phyloP scores from a whole-genome alignment of 2,797 vertebrate genomes.

The Clamator glandarius region DNA sequence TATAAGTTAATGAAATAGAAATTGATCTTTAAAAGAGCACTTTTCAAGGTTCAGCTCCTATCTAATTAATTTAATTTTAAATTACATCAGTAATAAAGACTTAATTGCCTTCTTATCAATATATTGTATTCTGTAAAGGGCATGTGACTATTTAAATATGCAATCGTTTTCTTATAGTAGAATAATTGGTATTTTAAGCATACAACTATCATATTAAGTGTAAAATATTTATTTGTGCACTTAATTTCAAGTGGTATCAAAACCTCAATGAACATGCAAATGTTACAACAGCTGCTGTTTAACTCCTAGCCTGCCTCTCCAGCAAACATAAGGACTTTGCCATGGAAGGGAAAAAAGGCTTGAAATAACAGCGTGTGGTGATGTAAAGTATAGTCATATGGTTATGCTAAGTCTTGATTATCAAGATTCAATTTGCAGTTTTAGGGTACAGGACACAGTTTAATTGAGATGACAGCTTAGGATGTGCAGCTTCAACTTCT shows the following conservation, averaged over 20 bases:
- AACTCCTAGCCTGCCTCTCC: conserved; percentile 46
- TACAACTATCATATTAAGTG: conserved; percentile 40
- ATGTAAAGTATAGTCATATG: not conserved
- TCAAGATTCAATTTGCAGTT: not conserved
- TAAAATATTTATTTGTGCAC: conserved; percentile 70
- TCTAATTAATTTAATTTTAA: conserved; percentile 77
- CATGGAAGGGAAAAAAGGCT: not conserved
- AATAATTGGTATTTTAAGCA: conserved; percentile 69
- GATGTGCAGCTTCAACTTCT: not conserved
- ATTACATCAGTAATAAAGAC: conserved; percentile 71
- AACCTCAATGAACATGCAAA: conserved; percentile 59
- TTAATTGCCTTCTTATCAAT: conserved; percentile 75
- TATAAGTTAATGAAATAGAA: conserved; percentile 69
- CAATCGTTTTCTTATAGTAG: conserved; percentile 16
- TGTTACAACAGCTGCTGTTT: conserved; percentile 46
- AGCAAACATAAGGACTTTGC: not conserved
- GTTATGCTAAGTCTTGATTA: not conserved
- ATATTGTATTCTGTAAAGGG: conserved; percentile 69
- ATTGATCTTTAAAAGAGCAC: conserved; percentile 69
- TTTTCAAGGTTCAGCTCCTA: conserved; percentile 68
- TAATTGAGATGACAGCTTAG: not conserved
- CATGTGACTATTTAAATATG: conserved; percentile 34
- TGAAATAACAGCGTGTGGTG: not conserved
- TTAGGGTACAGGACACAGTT: not conserved
- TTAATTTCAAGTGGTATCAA: conserved; percentile 63